These are phyloP conservation scores for Bombus confusus DNA, from an alignment of 1,140 invertebrate species.

Conservation along the genomic window DNA sequence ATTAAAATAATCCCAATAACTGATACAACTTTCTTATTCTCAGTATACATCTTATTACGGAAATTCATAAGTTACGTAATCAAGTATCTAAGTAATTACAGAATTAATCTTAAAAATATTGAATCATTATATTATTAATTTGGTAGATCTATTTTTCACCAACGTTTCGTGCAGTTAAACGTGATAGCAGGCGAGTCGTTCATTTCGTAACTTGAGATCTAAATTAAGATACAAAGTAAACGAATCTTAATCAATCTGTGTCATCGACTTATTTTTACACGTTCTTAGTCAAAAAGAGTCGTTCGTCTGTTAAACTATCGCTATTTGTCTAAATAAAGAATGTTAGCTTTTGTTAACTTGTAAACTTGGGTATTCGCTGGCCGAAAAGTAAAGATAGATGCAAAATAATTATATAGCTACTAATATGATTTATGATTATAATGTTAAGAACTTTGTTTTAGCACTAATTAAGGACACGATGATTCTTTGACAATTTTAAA, in stretches of 20 bases:
- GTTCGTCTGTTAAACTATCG: neutral
- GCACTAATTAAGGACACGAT: too few species aligned
- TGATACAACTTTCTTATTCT: neutral
- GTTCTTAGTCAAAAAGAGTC: neutral
- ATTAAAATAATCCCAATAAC: neutral
- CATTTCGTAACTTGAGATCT: neutral
- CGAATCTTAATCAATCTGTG: neutral
- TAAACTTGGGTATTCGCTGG: neutral
- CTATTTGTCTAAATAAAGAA: neutral
- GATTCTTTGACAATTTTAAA: neutral
- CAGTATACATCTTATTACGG: too few species aligned
- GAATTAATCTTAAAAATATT: too few species aligned
- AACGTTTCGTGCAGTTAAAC: neutral
- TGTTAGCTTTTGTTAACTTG: too few species aligned
- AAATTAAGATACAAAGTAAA: conserved; percentile 3
- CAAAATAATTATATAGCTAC: neutral
- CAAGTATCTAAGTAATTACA: too few species aligned
- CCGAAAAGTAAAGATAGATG: neutral
- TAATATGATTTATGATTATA: too few species aligned
- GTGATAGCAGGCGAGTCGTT: neutral
- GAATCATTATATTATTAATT: too few species aligned
- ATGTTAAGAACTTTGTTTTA: too few species aligned
- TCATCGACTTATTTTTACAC: neutral
- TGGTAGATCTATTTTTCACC: too few species aligned
- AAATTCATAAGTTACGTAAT: too few species aligned